Conservation (phyloP, 2,797 vertebrate genomes). For the Muscicapa comitata region DNA sequence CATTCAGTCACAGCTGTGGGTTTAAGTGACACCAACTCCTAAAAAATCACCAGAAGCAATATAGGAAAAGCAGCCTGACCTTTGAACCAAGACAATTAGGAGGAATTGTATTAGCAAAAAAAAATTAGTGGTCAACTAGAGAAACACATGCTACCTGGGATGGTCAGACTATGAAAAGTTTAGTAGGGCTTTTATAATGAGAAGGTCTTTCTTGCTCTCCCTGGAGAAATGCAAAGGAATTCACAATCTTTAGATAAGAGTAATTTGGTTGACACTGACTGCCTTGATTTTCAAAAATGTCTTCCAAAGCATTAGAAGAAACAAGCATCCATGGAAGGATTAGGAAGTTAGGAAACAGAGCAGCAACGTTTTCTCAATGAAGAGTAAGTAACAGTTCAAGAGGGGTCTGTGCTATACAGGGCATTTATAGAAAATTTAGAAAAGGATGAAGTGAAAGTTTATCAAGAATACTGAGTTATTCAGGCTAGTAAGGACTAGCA, state of each 20-base stretch:
- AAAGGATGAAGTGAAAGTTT: neutral
- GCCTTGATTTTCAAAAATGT: neutral
- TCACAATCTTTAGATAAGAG: neutral
- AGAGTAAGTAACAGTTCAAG: neutral
- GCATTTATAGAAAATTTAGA: neutral
- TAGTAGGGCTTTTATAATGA: neutral
- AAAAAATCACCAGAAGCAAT: neutral
- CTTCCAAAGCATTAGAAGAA: neutral
- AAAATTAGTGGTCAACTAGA: neutral
- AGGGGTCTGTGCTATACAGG: neutral
- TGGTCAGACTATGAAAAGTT: neutral
- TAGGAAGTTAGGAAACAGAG: neutral
- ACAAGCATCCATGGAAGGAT: neutral
- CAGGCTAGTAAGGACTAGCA: neutral
- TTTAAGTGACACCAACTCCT: neutral
- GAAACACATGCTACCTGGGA: neutral
- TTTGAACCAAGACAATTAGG: neutral
- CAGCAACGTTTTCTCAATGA: neutral
- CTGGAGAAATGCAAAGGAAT: neutral
- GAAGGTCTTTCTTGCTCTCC: neutral
- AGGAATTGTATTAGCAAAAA: neutral
- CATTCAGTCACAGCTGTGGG: rapidly evolving
- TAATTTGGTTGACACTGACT: neutral
- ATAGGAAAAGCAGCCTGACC: neutral
- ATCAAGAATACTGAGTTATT: neutral